phyloP scores from a whole-genome alignment of 2,113 vertebrate genomes.

The Scytalopus superciliaris region DNA sequence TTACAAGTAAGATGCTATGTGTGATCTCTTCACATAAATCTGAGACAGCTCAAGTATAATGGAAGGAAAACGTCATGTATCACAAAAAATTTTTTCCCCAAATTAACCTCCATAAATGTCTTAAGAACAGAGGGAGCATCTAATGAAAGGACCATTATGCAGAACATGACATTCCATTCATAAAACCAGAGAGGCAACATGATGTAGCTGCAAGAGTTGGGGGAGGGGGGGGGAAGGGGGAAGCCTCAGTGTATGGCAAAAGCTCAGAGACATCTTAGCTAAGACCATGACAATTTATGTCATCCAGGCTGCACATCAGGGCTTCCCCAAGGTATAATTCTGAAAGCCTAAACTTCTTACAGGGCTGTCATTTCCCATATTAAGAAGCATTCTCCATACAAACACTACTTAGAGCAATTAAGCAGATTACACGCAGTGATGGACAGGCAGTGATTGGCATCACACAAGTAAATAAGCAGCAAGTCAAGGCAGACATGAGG shows the following conservation, averaged over 20 bases:
- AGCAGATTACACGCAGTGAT: background rate
- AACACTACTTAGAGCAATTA: background rate
- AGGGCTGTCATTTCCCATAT: background rate
- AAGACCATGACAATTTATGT: background rate
- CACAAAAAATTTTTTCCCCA: constrained; percentile 6
- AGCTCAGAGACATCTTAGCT: background rate
- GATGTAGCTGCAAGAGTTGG: background rate
- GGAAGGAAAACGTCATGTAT: constrained; percentile 12
- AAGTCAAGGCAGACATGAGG: background rate
- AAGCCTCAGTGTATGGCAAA: background rate
- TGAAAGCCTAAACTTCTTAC: background rate
- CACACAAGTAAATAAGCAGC: background rate
- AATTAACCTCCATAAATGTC: constrained; percentile 42
- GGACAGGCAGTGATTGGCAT: background rate
- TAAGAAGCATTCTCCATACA: background rate
- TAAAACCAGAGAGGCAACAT: background rate
- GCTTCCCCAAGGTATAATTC: background rate
- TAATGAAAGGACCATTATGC: constrained; percentile 62
- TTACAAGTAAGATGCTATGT: background rate
- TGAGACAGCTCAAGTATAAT: constrained; percentile 6
- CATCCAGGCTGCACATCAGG: background rate
- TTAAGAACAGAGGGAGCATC: constrained; percentile 34
- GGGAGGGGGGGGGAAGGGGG: too few species aligned
- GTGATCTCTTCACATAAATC: constrained; percentile 31
- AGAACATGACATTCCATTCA: constrained; percentile 45